Base-by-base conservation (phyloP, 2,113 vertebrate genomes). In the Gyps fulvus region DNA sequence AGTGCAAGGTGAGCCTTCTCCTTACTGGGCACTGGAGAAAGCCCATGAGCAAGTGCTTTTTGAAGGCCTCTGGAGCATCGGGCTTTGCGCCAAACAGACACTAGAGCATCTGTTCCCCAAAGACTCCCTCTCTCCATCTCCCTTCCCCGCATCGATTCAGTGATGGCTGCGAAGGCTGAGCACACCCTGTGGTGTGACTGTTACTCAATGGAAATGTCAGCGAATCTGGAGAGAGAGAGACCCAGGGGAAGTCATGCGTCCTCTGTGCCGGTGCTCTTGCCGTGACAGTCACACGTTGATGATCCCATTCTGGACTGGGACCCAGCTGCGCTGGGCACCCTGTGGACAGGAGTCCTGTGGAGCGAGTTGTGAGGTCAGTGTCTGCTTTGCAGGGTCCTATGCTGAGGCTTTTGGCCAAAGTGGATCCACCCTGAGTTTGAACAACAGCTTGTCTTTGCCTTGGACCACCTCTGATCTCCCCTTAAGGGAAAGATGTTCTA, bases 231-330 rank as follows among this genome's bases (percentile, higher is more conserved):
- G 66, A 71, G 79, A 9, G 32, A 9, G 32, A 29, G 27, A 14
- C 2, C 61, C 2, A 1, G 62, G 59, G 42, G 34, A 32, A 74
- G 36, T 40, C 0, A 1, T 34, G 59, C 5, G 7, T 63, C 38
- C 57, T 55, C 31, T 2, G 3, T 58, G 31, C 45, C 0, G 0
- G 11, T 3, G 5, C 27, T 69, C 29, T 73, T 69, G 72, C 45
- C 17, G 4, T 50, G n/a, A 45, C 29, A 69, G 43, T 63, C 3
- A 3, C 52, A 19, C 0, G 0, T 25, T 13, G 25, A 15, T 7
- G 13, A 27, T 58, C 70, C 63, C 0, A 0, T 43, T 47, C 62
- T 2, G 4, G 16, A 34, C 3, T 1, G 2, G 36, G 47, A 52
- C 34, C 13, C 0, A 40, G 25, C 50, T 81, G 50, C 1, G 7